Conservation (phyloP, 2,888 invertebrate species). For the Ecdyonurus torrentis region DNA sequence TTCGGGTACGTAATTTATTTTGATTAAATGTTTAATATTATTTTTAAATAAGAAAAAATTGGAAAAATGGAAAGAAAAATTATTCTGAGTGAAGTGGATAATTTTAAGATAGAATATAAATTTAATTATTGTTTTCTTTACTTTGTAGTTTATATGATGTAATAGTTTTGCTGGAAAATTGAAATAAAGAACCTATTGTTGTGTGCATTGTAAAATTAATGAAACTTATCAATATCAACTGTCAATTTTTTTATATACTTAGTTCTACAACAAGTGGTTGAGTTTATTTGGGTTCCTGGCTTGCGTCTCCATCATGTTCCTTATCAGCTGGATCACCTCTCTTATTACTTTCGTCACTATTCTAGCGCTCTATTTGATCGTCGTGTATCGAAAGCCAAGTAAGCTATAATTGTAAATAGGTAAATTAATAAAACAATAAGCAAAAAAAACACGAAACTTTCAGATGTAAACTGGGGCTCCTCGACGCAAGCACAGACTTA, state of each 20-base stretch:
- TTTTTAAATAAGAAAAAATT: background rate
- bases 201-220: background rate
- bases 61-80: too few relatives aligned
- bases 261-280: slow-evolving; percentile 88
- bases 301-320: slow-evolving; percentile 82
- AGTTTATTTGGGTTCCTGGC: slow-evolving; percentile 67
- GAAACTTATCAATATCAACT: background rate
- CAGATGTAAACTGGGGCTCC: slow-evolving; percentile 93
- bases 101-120: too few relatives aligned
- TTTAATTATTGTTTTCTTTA: too few relatives aligned
- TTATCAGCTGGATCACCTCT: slow-evolving; percentile 85
- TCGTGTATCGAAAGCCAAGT: slow-evolving; percentile 88
- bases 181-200: too few relatives aligned
- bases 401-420: slow-evolving; percentile 11
- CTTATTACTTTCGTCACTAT: slow-evolving; percentile 81
- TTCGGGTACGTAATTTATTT: slow-evolving; percentile 46
- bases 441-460: slow-evolving; percentile 20
- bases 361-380: slow-evolving; percentile 76
- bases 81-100: too few relatives aligned
- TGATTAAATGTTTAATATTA: background rate
- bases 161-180: too few relatives aligned
- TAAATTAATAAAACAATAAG: background rate
- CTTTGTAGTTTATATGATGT: too few relatives aligned
- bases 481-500: slow-evolving; percentile 94
- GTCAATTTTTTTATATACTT: slow-evolving; percentile 23